Percentiles rank a stretch among this genome's conserved stretches.
Conservation (phyloP, 2,888 invertebrate genomes). For the Lepidochrysops patricia region DNA sequence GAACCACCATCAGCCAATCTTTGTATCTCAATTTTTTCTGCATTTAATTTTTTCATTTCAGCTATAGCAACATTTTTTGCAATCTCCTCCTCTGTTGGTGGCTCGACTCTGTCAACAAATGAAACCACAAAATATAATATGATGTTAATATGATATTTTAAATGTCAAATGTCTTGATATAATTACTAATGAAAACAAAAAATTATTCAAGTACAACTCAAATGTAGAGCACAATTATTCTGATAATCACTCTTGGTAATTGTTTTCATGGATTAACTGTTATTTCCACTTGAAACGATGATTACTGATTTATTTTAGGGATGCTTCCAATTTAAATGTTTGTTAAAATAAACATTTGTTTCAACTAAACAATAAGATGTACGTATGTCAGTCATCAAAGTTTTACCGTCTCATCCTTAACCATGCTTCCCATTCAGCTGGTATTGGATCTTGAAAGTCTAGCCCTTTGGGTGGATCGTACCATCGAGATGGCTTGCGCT, state of each 20-base stretch:
- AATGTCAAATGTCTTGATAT: too few species aligned
- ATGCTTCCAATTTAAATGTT: too few species aligned
- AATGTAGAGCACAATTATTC: too few species aligned
- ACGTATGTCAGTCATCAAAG: neutral
- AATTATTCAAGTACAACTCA: too few species aligned
- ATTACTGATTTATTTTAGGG: too few species aligned
- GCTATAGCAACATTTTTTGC: conserved; percentile 80
- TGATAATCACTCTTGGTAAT: too few species aligned
- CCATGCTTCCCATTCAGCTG: conserved; percentile 94
- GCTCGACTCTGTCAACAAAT: conserved; percentile 60
- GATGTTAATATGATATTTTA: too few species aligned
- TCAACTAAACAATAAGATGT: neutral
- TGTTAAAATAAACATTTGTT: neutral
- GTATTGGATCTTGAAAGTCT: conserved; percentile 82
- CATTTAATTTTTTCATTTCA: conserved; percentile 83
- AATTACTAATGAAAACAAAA: too few species aligned
- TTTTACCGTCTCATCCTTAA: conserved; percentile 77
- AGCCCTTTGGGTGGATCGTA: conserved; percentile 79
- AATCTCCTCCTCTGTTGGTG: conserved; percentile 84
- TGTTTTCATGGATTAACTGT: too few species aligned
- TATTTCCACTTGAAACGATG: too few species aligned
- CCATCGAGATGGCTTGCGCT: conserved; percentile 80
- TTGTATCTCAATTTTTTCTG: conserved; percentile 78
- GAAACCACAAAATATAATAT: too few species aligned
- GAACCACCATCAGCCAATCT: conserved; percentile 65